A percentile compares a stretch with the other conserved stretches of the same genome.
These are phyloP conservation scores for Drosophila murphyi DNA, from an alignment of 1,140 invertebrate genomes.

Conservation along the genomic window DNA sequence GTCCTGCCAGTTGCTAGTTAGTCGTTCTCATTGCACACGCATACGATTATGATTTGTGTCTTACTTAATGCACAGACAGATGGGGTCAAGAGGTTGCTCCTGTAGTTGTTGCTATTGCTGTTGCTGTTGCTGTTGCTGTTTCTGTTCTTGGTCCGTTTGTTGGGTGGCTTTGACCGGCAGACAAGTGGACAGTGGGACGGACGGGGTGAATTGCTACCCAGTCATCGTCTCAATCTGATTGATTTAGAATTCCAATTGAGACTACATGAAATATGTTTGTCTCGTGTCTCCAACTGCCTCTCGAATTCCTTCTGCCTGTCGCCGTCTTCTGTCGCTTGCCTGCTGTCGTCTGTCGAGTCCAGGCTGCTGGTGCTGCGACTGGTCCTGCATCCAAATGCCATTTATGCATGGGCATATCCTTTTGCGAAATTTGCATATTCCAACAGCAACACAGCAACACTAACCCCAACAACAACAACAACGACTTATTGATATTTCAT, in stretches of 20 bases:
- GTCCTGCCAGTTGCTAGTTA: slow-evolving; percentile 29
- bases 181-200: not conserved
- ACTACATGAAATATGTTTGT: slow-evolving; percentile 83
- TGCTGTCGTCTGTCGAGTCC: slow-evolving; percentile 44
- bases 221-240: slow-evolving; percentile 83
- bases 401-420: slow-evolving; percentile 81
- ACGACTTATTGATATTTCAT: slow-evolving; percentile 84
- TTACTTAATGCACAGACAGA: slow-evolving; percentile 80
- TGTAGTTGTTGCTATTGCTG: slow-evolving; percentile 8
- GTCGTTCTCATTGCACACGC: slow-evolving; percentile 43
- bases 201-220: slow-evolving; percentile 27
- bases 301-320: slow-evolving; percentile 11
- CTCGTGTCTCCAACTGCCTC: slow-evolving; percentile 58
- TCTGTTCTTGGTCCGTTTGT: not conserved
- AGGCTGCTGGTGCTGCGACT: slow-evolving; percentile 25
- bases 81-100: slow-evolving; percentile 45
- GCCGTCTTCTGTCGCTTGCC: slow-evolving; percentile 25
- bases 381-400: slow-evolving; percentile 36
- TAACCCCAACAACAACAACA: slow-evolving; percentile 46
- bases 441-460: slow-evolving; percentile 48
- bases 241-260: slow-evolving; percentile 84
- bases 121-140: slow-evolving; percentile 1
- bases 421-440: slow-evolving; percentile 81
- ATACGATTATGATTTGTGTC: slow-evolving; percentile 84
- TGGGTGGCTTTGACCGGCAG: slow-evolving; percentile 7